Conservation (phyloP, 2,888 invertebrate genomes). For the Euplexia lucipara region DNA sequence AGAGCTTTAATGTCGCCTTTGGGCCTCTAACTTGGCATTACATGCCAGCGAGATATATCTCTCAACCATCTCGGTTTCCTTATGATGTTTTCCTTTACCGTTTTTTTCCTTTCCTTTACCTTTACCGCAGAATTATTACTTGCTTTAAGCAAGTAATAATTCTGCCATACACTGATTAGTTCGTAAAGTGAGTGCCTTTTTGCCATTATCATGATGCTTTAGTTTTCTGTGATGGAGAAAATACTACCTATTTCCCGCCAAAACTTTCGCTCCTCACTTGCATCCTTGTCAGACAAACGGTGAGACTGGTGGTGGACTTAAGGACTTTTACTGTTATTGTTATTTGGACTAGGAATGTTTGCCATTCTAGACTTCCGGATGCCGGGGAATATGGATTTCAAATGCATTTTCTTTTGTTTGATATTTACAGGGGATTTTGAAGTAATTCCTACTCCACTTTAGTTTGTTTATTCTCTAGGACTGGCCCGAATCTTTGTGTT, state of each 20-base stretch:
- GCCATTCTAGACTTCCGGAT: conserved; percentile 60
- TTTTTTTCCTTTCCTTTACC: too few species aligned
- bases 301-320: conserved; percentile 65
- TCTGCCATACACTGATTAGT: too few species aligned
- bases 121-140: too few species aligned
- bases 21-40: too few species aligned
- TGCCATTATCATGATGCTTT: too few species aligned
- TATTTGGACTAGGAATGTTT: conserved; percentile 71
- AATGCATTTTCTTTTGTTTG: conserved; percentile 62
- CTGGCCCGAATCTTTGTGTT: conserved; percentile 36
- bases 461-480: conserved; percentile 28
- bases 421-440: conserved; percentile 62
- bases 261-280: conserved; percentile 48
- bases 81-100: too few species aligned
- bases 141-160: too few species aligned
- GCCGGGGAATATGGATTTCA: conserved; percentile 67
- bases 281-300: conserved; percentile 56
- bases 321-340: conserved; percentile 73
- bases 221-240: too few species aligned
- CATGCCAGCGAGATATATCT: too few species aligned
- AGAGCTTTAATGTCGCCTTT: too few species aligned
- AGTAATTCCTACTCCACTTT: conserved; percentile 51
- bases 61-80: too few species aligned
- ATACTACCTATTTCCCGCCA: neutral
- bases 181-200: too few species aligned